Evolutionary conservation across 2,797 vertebrate genomes (phyloP).

Genomic region (Psittacula derbiana): DNA sequence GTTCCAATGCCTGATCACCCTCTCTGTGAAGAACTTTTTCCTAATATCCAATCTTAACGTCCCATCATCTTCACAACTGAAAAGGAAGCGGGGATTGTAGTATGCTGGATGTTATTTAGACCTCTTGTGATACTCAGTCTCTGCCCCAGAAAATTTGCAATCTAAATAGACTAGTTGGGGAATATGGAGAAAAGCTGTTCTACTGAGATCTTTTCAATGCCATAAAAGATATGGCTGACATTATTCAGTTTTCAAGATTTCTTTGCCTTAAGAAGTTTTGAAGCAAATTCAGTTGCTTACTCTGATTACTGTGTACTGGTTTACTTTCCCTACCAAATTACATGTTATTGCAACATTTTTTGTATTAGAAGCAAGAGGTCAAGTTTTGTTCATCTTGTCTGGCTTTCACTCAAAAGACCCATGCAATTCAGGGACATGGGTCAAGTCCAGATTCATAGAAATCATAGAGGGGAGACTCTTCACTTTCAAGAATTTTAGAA

Average conservation of each 20-base stretch:
- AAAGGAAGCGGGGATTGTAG: background rate
- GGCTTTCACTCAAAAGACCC: background rate
- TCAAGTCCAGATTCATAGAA: background rate
- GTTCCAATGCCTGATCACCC: background rate
- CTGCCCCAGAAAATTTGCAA: background rate
- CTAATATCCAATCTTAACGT: background rate
- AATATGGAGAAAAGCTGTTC: background rate
- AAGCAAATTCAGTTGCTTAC: background rate
- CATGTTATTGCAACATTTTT: background rate
- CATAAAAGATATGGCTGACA: background rate
- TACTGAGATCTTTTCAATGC: background rate
- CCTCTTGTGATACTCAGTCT: background rate
- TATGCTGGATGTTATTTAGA: background rate
- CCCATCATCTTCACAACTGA: background rate
- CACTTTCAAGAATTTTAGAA: background rate
- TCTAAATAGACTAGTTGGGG: background rate
- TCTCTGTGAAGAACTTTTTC: background rate
- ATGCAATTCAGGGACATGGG: background rate
- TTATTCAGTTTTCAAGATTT: background rate
- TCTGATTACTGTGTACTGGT: background rate
- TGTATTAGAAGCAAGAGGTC: background rate
- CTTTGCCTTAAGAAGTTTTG: background rate
- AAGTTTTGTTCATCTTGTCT: background rate
- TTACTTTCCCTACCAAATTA: background rate
- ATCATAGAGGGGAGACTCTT: background rate